Evolutionary conservation across 2,797 vertebrate species (phyloP), one percentile per base, ranked within the genome.

Genomic region (Sphaeramia orbicularis): DNA sequence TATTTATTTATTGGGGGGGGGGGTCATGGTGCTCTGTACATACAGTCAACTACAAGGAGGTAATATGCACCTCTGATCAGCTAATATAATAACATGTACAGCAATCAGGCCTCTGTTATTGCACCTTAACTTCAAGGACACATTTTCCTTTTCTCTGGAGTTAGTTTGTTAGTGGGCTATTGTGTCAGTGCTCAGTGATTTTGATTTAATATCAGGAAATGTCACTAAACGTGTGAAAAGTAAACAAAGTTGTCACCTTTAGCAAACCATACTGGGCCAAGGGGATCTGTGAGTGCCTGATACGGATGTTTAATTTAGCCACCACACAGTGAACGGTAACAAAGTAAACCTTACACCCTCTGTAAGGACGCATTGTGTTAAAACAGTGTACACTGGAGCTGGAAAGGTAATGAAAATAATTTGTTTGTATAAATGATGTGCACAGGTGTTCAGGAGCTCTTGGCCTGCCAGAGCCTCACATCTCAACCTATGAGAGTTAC

Each of bases 301-400:
- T 42, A 27, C 24, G 4, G 21, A 8, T 4, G 32, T 35, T 35
- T 35, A 10, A 41, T 5, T 62, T 15, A 45, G 43, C 16, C 32
- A 72, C 56, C 60, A 75, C 47, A 54, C 66, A 51, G 15, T 35
- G 40, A 49, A 9, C 43, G 52, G 54, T 81, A 87, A 90, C 77
- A 91, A 87, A 84, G 84, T 58, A 57, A 51, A 69, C 24, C 41
- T 47, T 62, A 65, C 21, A 48, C 65, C 59, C 77, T 73, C 47
- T 58, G 53, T 59, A 68, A 56, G 50, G 65, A 74, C 54, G 51
- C 50, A 71, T 54, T 11, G 49, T 68, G 43, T 41, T 11, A 19
- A 74, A 80, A 27, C n/a, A 24, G 24, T 52, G 7, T 19, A 76
- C 60, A 52, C 19, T 58, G 36, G 6, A 57, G 15, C 32, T 69